phyloP scores from a whole-genome alignment of 2,797 vertebrate genomes.

The Phrynocephalus vlangalii region DNA sequence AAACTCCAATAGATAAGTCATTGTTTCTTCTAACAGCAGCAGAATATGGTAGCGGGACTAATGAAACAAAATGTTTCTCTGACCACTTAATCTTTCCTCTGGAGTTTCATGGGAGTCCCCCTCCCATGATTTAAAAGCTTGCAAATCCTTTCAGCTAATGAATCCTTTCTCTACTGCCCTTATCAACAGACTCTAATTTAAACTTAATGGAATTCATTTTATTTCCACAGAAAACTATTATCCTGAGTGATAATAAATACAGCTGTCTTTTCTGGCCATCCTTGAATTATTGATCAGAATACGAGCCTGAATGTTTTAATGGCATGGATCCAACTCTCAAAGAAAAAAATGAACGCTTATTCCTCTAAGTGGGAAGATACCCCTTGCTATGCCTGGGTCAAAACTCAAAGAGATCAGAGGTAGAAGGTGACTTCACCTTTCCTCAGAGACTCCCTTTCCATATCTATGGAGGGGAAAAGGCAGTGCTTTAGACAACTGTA shows the following conservation, averaged over 20 bases:
- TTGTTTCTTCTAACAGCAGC: neutral
- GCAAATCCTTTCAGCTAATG: conserved; percentile 18
- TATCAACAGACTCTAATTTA: conserved; percentile 37
- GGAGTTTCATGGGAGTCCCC: neutral
- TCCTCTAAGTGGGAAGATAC: neutral
- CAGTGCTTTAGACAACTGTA: neutral
- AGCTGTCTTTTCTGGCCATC: neutral
- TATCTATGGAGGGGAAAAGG: no score
- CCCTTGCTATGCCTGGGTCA: neutral
- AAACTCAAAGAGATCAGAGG: neutral
- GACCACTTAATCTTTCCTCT: conserved; percentile 28
- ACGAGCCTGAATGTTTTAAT: neutral
- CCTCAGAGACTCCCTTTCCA: neutral
- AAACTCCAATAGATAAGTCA: neutral
- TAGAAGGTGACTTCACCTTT: neutral
- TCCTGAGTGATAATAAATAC: conserved; percentile 13
- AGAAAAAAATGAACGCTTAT: neutral
- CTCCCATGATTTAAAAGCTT: conserved; percentile 15
- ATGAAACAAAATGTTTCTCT: conserved; percentile 30
- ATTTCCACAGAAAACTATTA: conserved; percentile 35
- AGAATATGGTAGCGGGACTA: neutral
- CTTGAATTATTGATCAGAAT: neutral
- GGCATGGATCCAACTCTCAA: neutral
- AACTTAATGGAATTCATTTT: conserved; percentile 17
- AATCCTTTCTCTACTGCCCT: conserved; percentile 32